Percentiles rank a stretch among this genome's conserved stretches.
These are phyloP conservation scores for Porphyrio hochstetteri DNA, from an alignment of 2,113 vertebrate species.

Conservation along the genomic window DNA sequence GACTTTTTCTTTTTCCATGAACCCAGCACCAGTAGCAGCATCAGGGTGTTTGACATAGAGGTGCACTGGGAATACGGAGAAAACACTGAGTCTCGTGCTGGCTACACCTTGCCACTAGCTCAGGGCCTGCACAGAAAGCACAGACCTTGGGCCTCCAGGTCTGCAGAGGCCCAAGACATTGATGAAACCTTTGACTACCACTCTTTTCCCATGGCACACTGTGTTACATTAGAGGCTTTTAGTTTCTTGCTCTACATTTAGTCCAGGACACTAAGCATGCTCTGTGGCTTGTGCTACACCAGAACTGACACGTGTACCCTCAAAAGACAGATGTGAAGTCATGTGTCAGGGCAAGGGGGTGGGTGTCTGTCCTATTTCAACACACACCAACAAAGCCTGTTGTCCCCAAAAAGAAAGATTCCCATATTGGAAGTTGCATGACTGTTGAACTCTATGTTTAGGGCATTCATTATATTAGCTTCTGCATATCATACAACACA, in stretches of 20 bases:
- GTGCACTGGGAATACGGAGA: not conserved
- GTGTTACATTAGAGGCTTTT: not conserved
- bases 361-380: not conserved
- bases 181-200: not conserved
- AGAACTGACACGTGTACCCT: not conserved
- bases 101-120: accelerated
- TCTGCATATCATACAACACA: not conserved
- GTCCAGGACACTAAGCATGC: not conserved
- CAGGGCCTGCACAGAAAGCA: not conserved
- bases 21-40: accelerated
- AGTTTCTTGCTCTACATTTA: not conserved
- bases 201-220: not conserved
- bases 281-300: not conserved
- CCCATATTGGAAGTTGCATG: not conserved
- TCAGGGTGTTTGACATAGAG: not conserved
- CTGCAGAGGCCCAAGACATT: not conserved
- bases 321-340: not conserved
- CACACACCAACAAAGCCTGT: not conserved
- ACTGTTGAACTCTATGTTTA: not conserved
- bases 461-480: not conserved
- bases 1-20: not conserved
- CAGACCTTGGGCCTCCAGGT: not conserved
- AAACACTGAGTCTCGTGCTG: not conserved
- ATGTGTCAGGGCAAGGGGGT: accelerated
- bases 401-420: not conserved